Base-by-base conservation (phyloP, 2,888 invertebrate species). In the Ornithoptera priamus region DNA sequence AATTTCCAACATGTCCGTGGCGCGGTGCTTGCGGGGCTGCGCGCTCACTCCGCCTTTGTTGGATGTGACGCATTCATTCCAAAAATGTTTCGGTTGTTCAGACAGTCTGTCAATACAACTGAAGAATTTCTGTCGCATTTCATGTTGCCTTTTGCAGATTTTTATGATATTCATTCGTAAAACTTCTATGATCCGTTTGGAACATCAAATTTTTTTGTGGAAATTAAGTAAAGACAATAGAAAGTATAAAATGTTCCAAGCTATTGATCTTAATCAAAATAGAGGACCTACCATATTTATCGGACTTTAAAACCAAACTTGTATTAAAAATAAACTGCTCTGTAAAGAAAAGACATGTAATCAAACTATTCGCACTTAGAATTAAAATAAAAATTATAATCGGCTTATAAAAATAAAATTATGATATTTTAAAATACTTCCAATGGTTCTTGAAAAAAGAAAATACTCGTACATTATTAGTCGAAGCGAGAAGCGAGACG, bases 11-110 rank as follows among this genome's bases (percentile, higher is more conserved):
- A 73, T 74, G 75, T 75, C 79, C 73, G 68, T 68, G 72, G 75
- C 18, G 50, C 6, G 50, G 46, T 74, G 75, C 76, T 73, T 73
- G 76, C 72, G 78, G 77, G 78, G 78, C 78, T 73, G 77, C 75
- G 78, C 81, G 84, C 85, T 84, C 84, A 81, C 85, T 81, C 80
- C 78, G 73, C 73, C 75, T 73, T 71, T 77, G 67, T 79, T 85
- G 83, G 72, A 76, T 78, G 78, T 85, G 84, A 85, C 87, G 79
- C 75, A 75, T 79, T 63, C 69, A 83, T 85, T 85, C 80, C 79
- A 78, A 75, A 80, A 85, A 88, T 85, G 80, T 84, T 85, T 84
- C 81, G 81, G 79, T 81, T 82, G 81, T 82, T 78, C 72, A 74
- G 75, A 72, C 75, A 73, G 71, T 72, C 71, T 73, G 75, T 71